Percentiles rank a stretch among this genome's conserved stretches.
These are phyloP conservation scores for Tachyglossus aculeatus DNA, from an alignment of 2,797 vertebrate genomes.

Conservation along the genomic window DNA sequence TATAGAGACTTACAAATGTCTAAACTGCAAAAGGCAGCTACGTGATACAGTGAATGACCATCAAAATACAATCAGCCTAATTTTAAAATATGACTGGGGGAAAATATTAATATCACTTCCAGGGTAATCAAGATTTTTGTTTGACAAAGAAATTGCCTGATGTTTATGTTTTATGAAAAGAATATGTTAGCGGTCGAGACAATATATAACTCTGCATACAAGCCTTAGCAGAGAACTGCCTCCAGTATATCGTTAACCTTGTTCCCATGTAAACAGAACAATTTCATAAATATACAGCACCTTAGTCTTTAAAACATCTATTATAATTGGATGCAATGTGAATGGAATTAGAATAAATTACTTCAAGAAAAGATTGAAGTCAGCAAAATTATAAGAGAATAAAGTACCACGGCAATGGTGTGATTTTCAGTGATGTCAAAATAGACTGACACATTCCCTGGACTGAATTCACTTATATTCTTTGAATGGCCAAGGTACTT, in stretches of 20 bases:
- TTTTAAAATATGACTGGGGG: conserved; percentile 44
- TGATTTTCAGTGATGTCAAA: conserved; percentile 12
- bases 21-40: conserved; percentile 13
- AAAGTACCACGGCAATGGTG: background rate
- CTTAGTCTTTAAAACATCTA: conserved; percentile 61
- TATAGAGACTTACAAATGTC: background rate
- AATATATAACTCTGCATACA: conserved; percentile 29
- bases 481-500: background rate
- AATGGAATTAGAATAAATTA: conserved; percentile 63
- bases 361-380: conserved; percentile 47
- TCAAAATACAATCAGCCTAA: conserved; percentile 51
- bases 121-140: conserved; percentile 63
- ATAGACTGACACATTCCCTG: background rate
- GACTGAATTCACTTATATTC: background rate
- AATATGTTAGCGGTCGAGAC: conserved; percentile 36
- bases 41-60: conserved; percentile 46
- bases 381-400: conserved; percentile 44
- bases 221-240: conserved; percentile 39
- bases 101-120: conserved; percentile 61
- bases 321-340: conserved; percentile 66
- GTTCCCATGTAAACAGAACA: conserved; percentile 33
- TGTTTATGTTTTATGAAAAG: conserved; percentile 61
- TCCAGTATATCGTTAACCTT: conserved; percentile 47
- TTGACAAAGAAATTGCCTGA: conserved; percentile 63
- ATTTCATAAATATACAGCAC: conserved; percentile 62